These are phyloP conservation scores for Volucella bombylans DNA, from an alignment of 2,888 invertebrate genomes.

Conservation along the genomic window DNA sequence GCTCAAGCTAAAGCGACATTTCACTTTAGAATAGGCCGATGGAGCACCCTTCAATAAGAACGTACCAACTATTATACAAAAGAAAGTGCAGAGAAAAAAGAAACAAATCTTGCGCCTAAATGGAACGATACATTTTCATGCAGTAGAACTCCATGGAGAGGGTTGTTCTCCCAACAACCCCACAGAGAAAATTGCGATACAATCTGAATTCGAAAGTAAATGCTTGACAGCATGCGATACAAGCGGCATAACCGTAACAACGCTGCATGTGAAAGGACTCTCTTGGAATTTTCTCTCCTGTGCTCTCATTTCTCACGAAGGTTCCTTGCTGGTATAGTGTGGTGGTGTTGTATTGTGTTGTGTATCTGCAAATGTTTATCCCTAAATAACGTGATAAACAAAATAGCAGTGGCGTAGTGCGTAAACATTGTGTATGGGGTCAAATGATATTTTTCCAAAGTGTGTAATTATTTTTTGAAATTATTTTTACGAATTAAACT, in stretches of 20 bases:
- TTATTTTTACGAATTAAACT: constrained; percentile 24
- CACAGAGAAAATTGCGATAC: constrained; percentile 78
- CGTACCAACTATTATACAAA: constrained; percentile 4
- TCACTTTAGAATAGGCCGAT: constrained; percentile 43
- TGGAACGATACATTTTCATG: constrained; percentile 13
- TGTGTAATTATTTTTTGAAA: background rate
- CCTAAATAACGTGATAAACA: constrained; percentile 81
- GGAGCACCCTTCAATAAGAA: constrained; percentile 1
- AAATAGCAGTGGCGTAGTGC: constrained; percentile 78
- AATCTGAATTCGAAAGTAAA: constrained; percentile 76
- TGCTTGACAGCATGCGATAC: constrained; percentile 72
- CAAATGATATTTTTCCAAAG: constrained; percentile 16
- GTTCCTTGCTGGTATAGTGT: background rate
- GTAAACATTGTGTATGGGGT: constrained; percentile 56
- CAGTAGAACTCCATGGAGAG: background rate
- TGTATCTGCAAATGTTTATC: constrained; percentile 76
- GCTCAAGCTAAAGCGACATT: constrained; percentile 34
- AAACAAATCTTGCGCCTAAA: constrained; percentile 25
- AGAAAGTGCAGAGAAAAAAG: constrained; percentile 31
- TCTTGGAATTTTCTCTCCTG: constrained; percentile 75
- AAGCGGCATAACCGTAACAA: constrained; percentile 44
- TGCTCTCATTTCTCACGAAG: constrained; percentile 74
- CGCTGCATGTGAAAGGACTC: constrained; percentile 64
- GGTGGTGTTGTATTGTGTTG: constrained; percentile 74
- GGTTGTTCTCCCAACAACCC: background rate